Base-by-base conservation (phyloP, 92 coral and sea anemone species). In the Metridium senile region DNA sequence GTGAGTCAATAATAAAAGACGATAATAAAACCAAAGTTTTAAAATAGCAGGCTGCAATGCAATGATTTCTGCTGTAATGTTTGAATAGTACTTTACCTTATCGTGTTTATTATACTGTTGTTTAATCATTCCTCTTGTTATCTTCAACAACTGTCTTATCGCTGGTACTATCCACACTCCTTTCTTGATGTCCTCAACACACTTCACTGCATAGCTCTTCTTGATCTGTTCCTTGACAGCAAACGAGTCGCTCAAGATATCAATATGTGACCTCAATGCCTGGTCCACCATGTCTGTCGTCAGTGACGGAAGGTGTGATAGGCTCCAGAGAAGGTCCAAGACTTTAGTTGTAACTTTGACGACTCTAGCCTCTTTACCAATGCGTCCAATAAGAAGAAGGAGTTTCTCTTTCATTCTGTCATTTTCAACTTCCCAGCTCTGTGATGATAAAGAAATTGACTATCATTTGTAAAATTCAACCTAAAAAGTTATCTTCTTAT, bases 231-330 rank as follows among this genome's bases (percentile, higher is more conserved):
- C 97, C 80, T 92, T 92, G 34, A 92, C 91, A 13, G 93, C 43
- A 43, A 85, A 89, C 0, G 97, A 92, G 74, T 92, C 97, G 66
- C 97, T 92, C 49, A 92, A 78, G 70, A 92, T 92, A 39, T 92
- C 97, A 61, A 88, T 92, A 66, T 92, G 97, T 11, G 97, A 92
- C 62, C 72, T 86, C 28, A 92, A 88, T 29, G 97, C 97, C 69
- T 92, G 97, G 76, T 92, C 97, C 10, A 92, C 97, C 97, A 92
- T 88, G 68, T 92, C 97, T 0, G 91, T 88, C 27, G 93, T 89
- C 39, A 92, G 87, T 13, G 97, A 88, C 0, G 97, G 97, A 19
- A 92, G 86, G 74, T 92, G 97, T 18, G 97, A 76, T 45, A 92
- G 82, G 58, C 93, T 92, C 97, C 97, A 92, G 26, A 92, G 75